Evolutionary conservation across 1,140 invertebrate genomes (phyloP), one percentile per base, ranked within the genome.

Genomic region (Drosophila nebulosa): DNA sequence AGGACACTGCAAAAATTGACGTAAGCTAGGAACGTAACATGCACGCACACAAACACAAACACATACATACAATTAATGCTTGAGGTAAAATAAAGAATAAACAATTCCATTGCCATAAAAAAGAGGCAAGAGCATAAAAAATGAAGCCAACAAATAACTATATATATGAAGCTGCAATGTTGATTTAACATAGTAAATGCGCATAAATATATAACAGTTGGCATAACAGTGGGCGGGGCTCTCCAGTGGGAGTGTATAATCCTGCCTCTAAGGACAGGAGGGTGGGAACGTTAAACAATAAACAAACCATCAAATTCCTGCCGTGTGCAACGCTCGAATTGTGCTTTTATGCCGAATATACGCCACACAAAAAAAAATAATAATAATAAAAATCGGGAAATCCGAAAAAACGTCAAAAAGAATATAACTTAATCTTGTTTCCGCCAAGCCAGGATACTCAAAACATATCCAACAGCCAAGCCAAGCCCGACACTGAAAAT

Each of bases 181-280:
- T 80, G 78, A 79, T 70, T 86, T 86, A 86, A 66, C 80, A 86
- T 86, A 86, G 60, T 78, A 74, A 86, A 86, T 86, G 78, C 78
- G 66, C 72, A 85, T 74, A 78, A 78, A 81, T 74, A 64, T 56
- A 32, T 9, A 46, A 21, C 39, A 46, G 39, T 46, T 46, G 16
- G 16, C 18, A 56, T n/a, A 26, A 26, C 24, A 14, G 24, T 3
- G 32, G 14, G 4, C 1, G 39, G 16, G 16, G 4, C 3, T 2
- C 16, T 21, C 16, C 6, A 21, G 39, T 10, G 39, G 39, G 39
- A 18, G 39, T 18, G 16, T 7, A 14, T 16, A 16, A 18, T 42
- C 16, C 39, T 42, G 39, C 14, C n/a, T 5, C n/a, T 5, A 35
- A 9, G 27, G n/a, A 16, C n/a, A 10, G 26, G 12, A n/a, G 27